Percentiles rank a stretch among this genome's conserved stretches.
phyloP scores from a whole-genome alignment of 92 coral and sea anemone genomes.

The Parazoanthus darwini region DNA sequence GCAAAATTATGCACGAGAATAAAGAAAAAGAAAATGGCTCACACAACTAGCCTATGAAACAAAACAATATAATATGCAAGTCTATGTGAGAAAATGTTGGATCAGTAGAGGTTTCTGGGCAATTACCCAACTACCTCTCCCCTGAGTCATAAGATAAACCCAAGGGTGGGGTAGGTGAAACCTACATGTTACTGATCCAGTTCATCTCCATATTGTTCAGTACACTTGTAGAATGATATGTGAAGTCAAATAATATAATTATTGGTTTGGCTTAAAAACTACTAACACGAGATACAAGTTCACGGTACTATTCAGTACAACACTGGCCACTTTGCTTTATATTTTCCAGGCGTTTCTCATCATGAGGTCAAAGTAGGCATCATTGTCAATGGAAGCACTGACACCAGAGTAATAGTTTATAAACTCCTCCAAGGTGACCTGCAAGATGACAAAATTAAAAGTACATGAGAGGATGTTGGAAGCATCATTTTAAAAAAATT shows the following conservation, averaged over 20 bases:
- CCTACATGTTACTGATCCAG: too few relatives aligned
- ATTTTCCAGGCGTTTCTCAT: conserved; percentile 86
- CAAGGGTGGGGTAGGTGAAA: too few relatives aligned
- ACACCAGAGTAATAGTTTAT: conserved; percentile 81
- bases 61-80: background rate
- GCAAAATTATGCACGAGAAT: too few relatives aligned
- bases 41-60: too few relatives aligned
- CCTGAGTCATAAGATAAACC: too few relatives aligned
- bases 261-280: background rate
- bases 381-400: conserved; percentile 78
- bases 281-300: background rate
- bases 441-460: background rate
- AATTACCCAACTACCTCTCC: too few relatives aligned
- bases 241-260: background rate
- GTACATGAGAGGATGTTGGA: background rate
- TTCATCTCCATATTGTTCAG: background rate
- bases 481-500: background rate
- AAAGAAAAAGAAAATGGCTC: too few relatives aligned
- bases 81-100: background rate
- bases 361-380: conserved; percentile 96
- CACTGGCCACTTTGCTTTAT: conserved; percentile 3
- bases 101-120: too few relatives aligned
- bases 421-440: conserved; percentile 85
- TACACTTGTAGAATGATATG: background rate
- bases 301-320: background rate